Evolutionary conservation across 2,888 invertebrate species (phyloP).

Genomic region (Cantharis nigra): DNA sequence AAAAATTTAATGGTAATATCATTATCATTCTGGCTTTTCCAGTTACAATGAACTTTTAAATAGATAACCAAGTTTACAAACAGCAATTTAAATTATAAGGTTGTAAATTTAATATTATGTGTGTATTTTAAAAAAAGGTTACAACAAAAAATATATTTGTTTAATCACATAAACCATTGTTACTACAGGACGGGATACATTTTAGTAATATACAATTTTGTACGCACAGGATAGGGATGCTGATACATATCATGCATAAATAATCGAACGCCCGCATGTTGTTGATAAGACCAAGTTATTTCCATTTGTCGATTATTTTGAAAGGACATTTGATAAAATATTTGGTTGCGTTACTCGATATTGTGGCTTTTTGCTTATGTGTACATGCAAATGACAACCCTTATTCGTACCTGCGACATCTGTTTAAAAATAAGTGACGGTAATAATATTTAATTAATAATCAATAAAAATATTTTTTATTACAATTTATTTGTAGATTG

Average conservation of each 20-base stretch:
- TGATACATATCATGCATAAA: constrained; percentile 23
- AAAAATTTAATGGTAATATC: neutral
- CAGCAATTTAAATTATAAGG: neutral
- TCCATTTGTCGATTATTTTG: constrained; percentile 28
- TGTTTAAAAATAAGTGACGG: neutral
- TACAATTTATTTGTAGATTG: neutral
- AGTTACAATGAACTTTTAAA: neutral
- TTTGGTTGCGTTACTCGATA: constrained; percentile 14
- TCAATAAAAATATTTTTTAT: neutral
- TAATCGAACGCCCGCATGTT: constrained; percentile 28
- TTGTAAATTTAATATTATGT: neutral
- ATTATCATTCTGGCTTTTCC: neutral
- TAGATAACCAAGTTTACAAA: neutral
- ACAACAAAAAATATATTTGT: constrained; percentile 1
- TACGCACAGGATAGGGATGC: constrained; percentile 10
- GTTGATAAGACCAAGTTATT: constrained; percentile 29
- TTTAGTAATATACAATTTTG: constrained; percentile 5
- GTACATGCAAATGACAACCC: constrained; percentile 19
- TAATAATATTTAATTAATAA: neutral
- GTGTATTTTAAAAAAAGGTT: neutral
- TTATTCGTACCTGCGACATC: neutral
- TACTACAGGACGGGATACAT: neutral
- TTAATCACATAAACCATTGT: neutral
- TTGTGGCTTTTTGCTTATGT: constrained; percentile 14
- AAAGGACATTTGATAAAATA: constrained; percentile 23